phyloP scores from a whole-genome alignment of 2,797 vertebrate genomes.

The Vireo griseus region DNA sequence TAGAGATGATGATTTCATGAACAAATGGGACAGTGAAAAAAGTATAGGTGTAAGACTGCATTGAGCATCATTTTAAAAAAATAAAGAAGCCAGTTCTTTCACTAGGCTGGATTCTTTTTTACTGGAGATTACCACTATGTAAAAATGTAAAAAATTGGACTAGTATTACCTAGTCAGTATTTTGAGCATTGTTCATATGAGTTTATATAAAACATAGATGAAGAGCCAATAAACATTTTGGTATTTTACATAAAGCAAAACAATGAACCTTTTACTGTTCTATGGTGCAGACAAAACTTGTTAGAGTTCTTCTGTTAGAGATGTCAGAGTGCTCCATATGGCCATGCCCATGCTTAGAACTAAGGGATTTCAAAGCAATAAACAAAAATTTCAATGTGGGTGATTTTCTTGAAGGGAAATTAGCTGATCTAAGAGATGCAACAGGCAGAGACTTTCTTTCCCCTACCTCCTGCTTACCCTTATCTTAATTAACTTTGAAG shows the following conservation, averaged over 20 bases:
- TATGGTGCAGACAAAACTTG: background rate
- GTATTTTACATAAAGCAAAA: background rate
- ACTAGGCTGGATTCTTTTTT: background rate
- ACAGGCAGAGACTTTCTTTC: constrained; percentile 40
- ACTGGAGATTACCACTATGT: background rate
- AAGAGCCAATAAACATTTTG: background rate
- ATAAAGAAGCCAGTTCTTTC: background rate
- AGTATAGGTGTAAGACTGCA: background rate
- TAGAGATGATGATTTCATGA: background rate
- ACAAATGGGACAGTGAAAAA: background rate
- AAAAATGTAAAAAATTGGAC: background rate
- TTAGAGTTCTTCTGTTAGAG: background rate
- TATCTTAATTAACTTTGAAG: constrained; percentile 68
- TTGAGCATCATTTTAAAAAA: background rate
- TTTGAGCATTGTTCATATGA: background rate
- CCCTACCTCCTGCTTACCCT: constrained; percentile 35
- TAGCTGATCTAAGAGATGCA: constrained; percentile 52
- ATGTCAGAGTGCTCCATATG: background rate
- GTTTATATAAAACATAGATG: background rate
- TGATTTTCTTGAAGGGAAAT: constrained; percentile 49
- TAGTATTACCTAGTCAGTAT: background rate
- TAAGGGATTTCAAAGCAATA: background rate
- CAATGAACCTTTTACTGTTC: background rate
- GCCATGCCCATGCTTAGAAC: background rate
- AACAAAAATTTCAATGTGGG: background rate